Percentiles rank a stretch among this genome's conserved stretches.
These are phyloP conservation scores for Geodia barretti DNA, from an alignment of 37 sponge, comb jelly and placozoan genomes.

Conservation along the genomic window DNA sequence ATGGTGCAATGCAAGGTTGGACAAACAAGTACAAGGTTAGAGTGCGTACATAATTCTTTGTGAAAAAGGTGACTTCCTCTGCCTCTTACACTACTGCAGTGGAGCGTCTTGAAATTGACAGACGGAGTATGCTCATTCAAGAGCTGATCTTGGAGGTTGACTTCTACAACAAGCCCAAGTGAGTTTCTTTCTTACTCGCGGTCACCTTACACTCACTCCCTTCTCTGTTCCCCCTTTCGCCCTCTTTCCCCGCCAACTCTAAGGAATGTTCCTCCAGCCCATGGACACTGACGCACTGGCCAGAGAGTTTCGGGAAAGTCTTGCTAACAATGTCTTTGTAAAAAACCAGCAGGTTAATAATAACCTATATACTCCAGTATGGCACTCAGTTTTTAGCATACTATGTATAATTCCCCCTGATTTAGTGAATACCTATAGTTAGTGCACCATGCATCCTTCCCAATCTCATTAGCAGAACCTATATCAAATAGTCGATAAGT, in stretches of 20 bases:
- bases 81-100: conserved; percentile 8
- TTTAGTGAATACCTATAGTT: too few relatives aligned
- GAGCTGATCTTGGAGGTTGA: conserved; percentile 32
- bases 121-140: conserved; percentile 1
- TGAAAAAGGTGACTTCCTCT: background rate
- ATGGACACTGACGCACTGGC: conserved; percentile 68
- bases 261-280: background rate
- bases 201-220: background rate
- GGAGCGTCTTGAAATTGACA: background rate
- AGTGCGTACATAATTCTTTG: background rate
- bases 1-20: conserved; percentile 24
- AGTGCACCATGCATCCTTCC: too few relatives aligned
- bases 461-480: too few relatives aligned
- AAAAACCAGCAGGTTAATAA: conserved; percentile 40
- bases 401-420: too few relatives aligned
- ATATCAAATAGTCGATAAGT: too few relatives aligned
- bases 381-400: too few relatives aligned
- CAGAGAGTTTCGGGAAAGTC: conserved; percentile 27
- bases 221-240: background rate
- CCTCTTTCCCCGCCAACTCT: background rate
- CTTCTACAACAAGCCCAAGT: conserved; percentile 43
- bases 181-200: conserved; percentile 5
- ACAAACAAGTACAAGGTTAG: background rate
- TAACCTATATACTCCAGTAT: too few relatives aligned
- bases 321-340: conserved; percentile 42